Conservation (phyloP, 2,797 vertebrate species). For the Pseudopleuronectes americanus region DNA sequence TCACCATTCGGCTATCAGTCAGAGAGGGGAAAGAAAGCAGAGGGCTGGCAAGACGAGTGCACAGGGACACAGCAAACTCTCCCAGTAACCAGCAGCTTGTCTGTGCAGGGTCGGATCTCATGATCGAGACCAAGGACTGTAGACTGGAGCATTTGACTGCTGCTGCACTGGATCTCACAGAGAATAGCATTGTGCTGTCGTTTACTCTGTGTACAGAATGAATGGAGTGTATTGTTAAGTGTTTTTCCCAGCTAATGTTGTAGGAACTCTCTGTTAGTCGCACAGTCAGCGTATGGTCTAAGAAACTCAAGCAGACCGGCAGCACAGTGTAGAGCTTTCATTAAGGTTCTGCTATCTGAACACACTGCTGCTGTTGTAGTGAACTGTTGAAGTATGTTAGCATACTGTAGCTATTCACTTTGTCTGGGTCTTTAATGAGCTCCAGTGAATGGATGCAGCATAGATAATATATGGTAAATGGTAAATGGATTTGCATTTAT, state of each 20-base stretch:
- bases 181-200: constrained; percentile 65
- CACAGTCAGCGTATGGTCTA: constrained; percentile 54
- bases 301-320: constrained; percentile 55
- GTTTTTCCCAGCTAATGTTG: constrained; percentile 48
- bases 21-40: constrained; percentile 8
- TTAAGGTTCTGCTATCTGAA: neutral
- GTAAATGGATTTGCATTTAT: too few species aligned
- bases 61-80: neutral
- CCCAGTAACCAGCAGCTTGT: constrained; percentile 18
- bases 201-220: constrained; percentile 40
- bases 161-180: constrained; percentile 45
- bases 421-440: neutral
- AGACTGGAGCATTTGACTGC: constrained; percentile 38
- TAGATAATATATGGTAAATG: constrained; percentile 1
- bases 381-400: neutral
- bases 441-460: neutral
- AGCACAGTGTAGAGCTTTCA: constrained; percentile 57
- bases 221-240: constrained; percentile 75
- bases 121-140: constrained; percentile 25
- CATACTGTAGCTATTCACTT: neutral
- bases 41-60: constrained; percentile 14
- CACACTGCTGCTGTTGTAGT: neutral
- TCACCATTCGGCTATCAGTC: constrained; percentile 48
- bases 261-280: constrained; percentile 55
- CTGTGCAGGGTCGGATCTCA: constrained; percentile 39